Conservation (phyloP, 2,113 vertebrate species). For the Phalacrocorax brasilianus region DNA sequence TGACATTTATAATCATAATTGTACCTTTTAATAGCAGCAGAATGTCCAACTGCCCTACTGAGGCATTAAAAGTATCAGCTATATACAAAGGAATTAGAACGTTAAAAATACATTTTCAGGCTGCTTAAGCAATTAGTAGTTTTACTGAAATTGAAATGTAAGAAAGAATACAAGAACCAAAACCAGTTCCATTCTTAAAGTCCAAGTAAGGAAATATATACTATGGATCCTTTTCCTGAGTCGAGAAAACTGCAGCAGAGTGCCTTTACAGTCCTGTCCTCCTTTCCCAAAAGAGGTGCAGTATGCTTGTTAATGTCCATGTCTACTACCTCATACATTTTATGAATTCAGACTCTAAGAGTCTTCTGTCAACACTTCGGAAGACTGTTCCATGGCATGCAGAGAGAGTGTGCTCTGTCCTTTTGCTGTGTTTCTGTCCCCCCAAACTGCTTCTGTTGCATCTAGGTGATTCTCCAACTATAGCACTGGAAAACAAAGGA, state of each 20-base stretch:
- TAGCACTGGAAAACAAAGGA: background rate
- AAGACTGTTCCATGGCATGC: background rate
- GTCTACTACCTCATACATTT: background rate
- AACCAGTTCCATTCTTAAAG: background rate
- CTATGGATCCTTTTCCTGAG: background rate
- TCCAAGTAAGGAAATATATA: background rate
- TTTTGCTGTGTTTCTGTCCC: background rate
- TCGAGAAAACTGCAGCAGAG: background rate
- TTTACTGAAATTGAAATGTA: background rate
- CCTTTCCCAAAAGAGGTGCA: background rate
- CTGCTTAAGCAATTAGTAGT: background rate
- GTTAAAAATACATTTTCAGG: background rate
- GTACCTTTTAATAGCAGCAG: background rate
- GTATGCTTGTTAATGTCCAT: background rate
- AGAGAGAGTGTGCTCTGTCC: background rate
- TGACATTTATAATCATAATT: background rate
- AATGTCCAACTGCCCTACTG: background rate
- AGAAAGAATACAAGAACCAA: background rate
- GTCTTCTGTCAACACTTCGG: background rate
- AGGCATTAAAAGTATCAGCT: background rate
- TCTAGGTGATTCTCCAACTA: background rate
- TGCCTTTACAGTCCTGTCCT: background rate
- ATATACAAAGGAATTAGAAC: background rate
- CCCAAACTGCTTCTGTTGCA: background rate
- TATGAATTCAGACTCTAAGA: background rate